Evolutionary conservation across 2,113 vertebrate genomes (phyloP).

Genomic region (Leucoraja erinaceus): DNA sequence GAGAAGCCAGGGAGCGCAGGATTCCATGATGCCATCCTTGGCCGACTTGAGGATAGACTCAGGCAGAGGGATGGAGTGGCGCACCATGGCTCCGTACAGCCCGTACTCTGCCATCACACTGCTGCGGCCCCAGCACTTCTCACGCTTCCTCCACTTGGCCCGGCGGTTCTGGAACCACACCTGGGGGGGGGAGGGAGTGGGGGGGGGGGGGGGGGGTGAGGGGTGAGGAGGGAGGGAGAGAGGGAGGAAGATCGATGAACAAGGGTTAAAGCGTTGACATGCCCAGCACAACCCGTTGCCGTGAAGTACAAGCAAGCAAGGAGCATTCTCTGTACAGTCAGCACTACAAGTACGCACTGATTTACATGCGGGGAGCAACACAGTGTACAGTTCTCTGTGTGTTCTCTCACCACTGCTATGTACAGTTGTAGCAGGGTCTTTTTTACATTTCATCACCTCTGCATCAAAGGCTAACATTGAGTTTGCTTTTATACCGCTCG

Average conservation of each 20-base stretch:
- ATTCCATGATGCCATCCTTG: slow-evolving; percentile 98
- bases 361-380: too few species aligned
- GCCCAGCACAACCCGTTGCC: not conserved
- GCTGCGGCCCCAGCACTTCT: slow-evolving; percentile 98
- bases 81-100: slow-evolving; percentile 94
- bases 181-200: slow-evolving; percentile 50
- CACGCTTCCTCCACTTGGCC: slow-evolving; percentile 96
- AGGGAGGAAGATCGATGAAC: too few species aligned
- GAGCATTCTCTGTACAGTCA: too few species aligned
- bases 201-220: too few species aligned
- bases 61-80: slow-evolving; percentile 92
- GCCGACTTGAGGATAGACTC: slow-evolving; percentile 98
- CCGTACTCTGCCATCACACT: slow-evolving; percentile 98
- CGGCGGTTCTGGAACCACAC: slow-evolving; percentile 98
- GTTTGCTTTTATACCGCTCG: not conserved
- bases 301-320: too few species aligned
- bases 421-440: too few species aligned
- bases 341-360: too few species aligned
- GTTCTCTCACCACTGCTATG: too few species aligned
- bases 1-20: slow-evolving; percentile 95
- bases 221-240: too few species aligned
- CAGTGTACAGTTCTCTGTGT: too few species aligned
- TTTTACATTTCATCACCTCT: too few species aligned
- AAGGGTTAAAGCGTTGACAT: slow-evolving; percentile 45
- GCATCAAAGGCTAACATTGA: too few species aligned